Evolutionary conservation across 2,797 vertebrate genomes (phyloP).

Genomic region (Mico argentatus): DNA sequence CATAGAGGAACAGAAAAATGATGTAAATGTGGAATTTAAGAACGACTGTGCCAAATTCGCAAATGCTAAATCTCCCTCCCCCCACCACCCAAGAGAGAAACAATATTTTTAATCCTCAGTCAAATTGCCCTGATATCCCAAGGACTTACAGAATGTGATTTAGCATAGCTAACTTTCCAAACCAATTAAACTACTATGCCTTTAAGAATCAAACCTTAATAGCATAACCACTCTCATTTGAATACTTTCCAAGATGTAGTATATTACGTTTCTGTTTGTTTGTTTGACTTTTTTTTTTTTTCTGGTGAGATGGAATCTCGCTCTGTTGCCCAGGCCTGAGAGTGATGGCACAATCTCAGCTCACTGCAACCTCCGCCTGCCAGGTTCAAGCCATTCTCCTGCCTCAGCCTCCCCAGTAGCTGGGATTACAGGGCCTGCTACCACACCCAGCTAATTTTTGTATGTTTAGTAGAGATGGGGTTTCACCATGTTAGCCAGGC

Average conservation of each 20-base stretch:
- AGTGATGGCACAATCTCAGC: not conserved
- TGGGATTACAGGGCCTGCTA: not conserved
- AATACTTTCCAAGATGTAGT: not conserved
- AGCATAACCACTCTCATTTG: not conserved
- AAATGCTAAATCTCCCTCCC: not conserved
- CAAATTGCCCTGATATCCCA: not conserved
- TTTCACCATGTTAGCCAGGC: not conserved
- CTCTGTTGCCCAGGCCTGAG: not conserved
- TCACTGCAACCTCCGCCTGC: not conserved
- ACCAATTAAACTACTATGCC: not conserved
- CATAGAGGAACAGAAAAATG: not conserved
- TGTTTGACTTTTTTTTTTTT: not conserved
- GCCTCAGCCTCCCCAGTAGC: not conserved
- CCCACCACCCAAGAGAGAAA: not conserved
- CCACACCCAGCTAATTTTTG: not conserved
- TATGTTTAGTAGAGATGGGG: not conserved
- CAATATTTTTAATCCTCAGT: not conserved
- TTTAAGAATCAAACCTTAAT: slow-evolving; percentile 31
- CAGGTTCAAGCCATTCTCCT: not conserved
- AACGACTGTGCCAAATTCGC: not conserved
- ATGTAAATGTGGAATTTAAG: not conserved
- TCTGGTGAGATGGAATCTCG: not conserved
- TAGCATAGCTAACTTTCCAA: not conserved
- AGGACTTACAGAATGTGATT: not conserved
- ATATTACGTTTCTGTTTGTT: not conserved